phyloP scores from a whole-genome alignment of 2,888 invertebrate species.

The Cyaniris semiargus region DNA sequence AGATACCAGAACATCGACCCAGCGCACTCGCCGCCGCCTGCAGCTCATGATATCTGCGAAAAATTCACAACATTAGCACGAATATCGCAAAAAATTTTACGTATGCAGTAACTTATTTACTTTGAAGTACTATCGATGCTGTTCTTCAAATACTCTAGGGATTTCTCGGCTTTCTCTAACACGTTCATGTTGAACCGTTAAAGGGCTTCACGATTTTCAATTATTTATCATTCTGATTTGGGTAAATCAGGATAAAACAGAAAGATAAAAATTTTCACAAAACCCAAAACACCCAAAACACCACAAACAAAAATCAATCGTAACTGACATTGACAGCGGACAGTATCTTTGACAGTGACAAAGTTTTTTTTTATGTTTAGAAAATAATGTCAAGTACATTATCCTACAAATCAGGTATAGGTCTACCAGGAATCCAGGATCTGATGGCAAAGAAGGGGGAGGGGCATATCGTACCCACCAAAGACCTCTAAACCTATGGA shows the following conservation, averaged over 20 bases:
- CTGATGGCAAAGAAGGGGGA: too few relatives aligned
- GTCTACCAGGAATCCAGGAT: too few relatives aligned
- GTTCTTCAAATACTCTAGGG: conserved; percentile 68
- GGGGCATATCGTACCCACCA: too few relatives aligned
- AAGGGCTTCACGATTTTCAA: background rate
- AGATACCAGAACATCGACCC: conserved; percentile 68
- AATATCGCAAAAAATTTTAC: conserved; percentile 32
- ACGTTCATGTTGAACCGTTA: conserved; percentile 62
- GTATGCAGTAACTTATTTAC: conserved; percentile 50
- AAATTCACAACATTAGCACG: conserved; percentile 30
- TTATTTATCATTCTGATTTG: conserved; percentile 16
- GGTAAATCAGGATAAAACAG: background rate
- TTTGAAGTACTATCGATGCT: conserved; percentile 60
- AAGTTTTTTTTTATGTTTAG: background rate
- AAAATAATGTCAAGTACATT: background rate
- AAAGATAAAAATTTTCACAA: background rate
- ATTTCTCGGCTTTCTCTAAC: conserved; percentile 74
- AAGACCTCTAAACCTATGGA: too few relatives aligned
- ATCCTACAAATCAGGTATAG: too few relatives aligned
- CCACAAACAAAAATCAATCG: conserved; percentile 27
- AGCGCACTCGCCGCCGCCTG: conserved; percentile 70
- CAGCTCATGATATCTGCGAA: conserved; percentile 68
- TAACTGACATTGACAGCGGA: background rate
- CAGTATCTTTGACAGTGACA: background rate
- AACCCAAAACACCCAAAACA: conserved; percentile 31